Base-by-base conservation (phyloP, 1,140 invertebrate species). In the Drosophila tsacasi region DNA sequence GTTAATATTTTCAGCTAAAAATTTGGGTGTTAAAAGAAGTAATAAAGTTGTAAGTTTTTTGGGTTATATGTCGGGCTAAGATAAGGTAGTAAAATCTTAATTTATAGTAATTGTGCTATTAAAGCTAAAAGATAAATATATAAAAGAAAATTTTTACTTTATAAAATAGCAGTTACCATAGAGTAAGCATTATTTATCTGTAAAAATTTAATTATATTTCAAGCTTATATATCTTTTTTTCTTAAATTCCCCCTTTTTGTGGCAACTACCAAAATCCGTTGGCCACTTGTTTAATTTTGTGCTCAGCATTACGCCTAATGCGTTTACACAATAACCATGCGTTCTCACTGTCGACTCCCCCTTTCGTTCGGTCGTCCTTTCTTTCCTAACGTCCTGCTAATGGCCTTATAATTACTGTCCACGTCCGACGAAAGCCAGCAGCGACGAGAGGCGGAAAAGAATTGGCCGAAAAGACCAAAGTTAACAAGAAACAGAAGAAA, bases 341-440 rank as follows among this genome's bases (percentile, higher is more conserved):
- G 80, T 69, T 58, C 44, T 30, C 49, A 46, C 47, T 50, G 30
- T 19, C 37, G 40, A 37, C 30, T n/a, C 12, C 23, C 9, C 46
- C 2, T 15, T n/a, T 4, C 13, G 12, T 32, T 12, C 9, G 23
- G 2, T 25, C 5, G 0, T 21, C 19, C 8, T 12, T 13, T 54
- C 40, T 23, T 19, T 54, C 39, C 52, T 57, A 62, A 76, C 75
- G 79, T 69, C 59, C 68, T 81, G 81, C 84, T 87, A 87, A 87
- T 87, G 81, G 84, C 85, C 84, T 89, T 87, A 87, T 87, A 87
- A 87, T 87, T 87, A 87, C 84, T 87, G 84, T 83, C 83, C 80
- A 83, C 73, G 71, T 84, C 64, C 71, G 77, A 72, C 62, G 49
- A 73, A 69, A 78, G 69, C 62, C 50, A 73, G 76, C 60, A 65